Evolutionary conservation across 2,113 vertebrate genomes (phyloP), one percentile per base, ranked within the genome.

Genomic region (Semicossyphus pulcher): DNA sequence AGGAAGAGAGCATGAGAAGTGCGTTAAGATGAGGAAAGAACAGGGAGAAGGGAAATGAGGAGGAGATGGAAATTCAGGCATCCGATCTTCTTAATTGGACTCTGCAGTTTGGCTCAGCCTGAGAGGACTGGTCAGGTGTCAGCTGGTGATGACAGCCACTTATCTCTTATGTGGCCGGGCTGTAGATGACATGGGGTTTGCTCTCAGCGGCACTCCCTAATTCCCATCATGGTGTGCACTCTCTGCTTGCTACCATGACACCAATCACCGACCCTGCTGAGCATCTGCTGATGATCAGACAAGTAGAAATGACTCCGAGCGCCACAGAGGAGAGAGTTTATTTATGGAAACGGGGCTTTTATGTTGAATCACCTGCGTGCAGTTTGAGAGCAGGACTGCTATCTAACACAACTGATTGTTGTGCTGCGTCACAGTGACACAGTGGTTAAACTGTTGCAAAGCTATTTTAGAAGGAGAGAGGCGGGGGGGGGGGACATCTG

Each of bases 91-190:
- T 42, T 71, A 37, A 71, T 47, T 81, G 44, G 56, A 28, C 29
- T 49, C 56, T 12, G 25, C 57, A 26, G 39, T 41, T 48, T 66
- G 61, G 32, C 57, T 60, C 7, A 0, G 29, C 65, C 37, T 45
- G 39, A 60, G 75, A 45, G 32, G 25, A 58, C 21, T 36, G 57
- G 60, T 71, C 79, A 86, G 74, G 72, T 80, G 80, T 75, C 81
- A 75, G 77, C 74, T 41, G 81, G 31, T 31, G 44, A 57, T 64
- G 72, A 78, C 77, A 72, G 57, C 53, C 75, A 73, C 70, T 75
- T 80, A 63, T 79, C 70, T 66, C 37, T 31, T 15, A 29, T 5
- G 45, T 21, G 58, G 34, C 21, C 8, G 7, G 31, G n/a, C 63
- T 52, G 61, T 11, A 61, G 42, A 53, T 23, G 2, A 68, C 70